Base-by-base conservation (phyloP, 2,888 invertebrate species). In the Enchytraeus crypticus region DNA sequence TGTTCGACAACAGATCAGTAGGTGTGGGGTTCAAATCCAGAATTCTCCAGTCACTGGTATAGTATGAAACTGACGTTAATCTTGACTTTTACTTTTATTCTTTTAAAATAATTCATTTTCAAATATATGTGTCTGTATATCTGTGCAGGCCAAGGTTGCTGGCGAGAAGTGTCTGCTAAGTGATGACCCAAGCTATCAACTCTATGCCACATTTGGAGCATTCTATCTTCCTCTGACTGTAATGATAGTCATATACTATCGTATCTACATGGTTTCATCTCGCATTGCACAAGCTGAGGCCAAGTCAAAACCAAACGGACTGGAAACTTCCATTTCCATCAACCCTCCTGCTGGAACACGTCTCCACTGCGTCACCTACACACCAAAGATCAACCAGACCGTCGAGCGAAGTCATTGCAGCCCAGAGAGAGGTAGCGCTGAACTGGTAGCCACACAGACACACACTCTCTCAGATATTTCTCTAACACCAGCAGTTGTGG, bases 201-300 rank as follows among this genome's bases (percentile, higher is more conserved):
- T 98, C 74, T 97, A 96, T 81, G 97, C 97, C 65, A 83, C 83
- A 8, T 71, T 82, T 34, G 79, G 90, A 70, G 74, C 96, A 70
- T 98, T 98, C 82, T 98, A 98, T 82, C 87, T 95, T 74, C 97
- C 97, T 14, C 83, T 96, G 65, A 84, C 88, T 69, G 92, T 97
- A 68, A 97, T 98, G 96, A 86, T 97, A 63, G 87, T 92, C 71
- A 92, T 98, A 47, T 97, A 98, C 81, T 92, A 90, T 80, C 92
- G 92, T 82, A 97, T 98, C 53, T 66, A 66, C 46, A 56, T 58
- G 58, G 64, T 66, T 54, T 66, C 66, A 18, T 71, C 74, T 8
- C 69, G 73, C 45, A 74, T 77, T 32, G 73, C 74, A 21, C 73
- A 74, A 60, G 73, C 72, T 11, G 76, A 75, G 63, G 71, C 70